phyloP scores from a whole-genome alignment of 2,888 invertebrate species.

The Dicyrtoma fusca region DNA sequence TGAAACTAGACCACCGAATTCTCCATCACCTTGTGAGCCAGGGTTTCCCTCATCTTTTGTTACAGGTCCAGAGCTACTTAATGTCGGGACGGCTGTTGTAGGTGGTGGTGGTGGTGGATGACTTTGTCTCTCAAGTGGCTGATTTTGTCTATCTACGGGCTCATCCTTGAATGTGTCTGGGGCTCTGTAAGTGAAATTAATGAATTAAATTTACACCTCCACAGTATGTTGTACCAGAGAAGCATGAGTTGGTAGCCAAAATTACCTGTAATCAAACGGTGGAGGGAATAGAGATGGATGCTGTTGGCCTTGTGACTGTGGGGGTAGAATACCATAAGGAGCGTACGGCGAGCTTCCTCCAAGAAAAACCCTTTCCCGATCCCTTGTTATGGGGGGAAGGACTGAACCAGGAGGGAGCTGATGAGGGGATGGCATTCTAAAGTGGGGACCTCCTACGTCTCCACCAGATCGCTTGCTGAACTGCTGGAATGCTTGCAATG shows the following conservation, averaged over 20 bases:
- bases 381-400: slow-evolving; percentile 35
- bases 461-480: slow-evolving; percentile 47
- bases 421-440: slow-evolving; percentile 28
- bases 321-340: slow-evolving; percentile 50
- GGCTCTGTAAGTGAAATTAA: slow-evolving; percentile 37
- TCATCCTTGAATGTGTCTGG: slow-evolving; percentile 52
- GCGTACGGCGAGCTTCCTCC: slow-evolving; percentile 42
- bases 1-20: slow-evolving; percentile 87
- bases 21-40: slow-evolving; percentile 63
- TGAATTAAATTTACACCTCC: neutral
- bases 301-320: slow-evolving; percentile 48
- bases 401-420: slow-evolving; percentile 36
- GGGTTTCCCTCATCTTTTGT: slow-evolving; percentile 60
- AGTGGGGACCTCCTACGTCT: slow-evolving; percentile 26
- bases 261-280: slow-evolving; percentile 54
- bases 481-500: slow-evolving; percentile 53
- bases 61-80: slow-evolving; percentile 26
- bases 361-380: slow-evolving; percentile 46
- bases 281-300: slow-evolving; percentile 43
- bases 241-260: too few relatives aligned
- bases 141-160: slow-evolving; percentile 22
- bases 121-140: neutral
- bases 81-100: slow-evolving; percentile 35
- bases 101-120: slow-evolving; percentile 27
- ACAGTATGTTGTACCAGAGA: too few relatives aligned